These are phyloP conservation scores for Lamproptera curius DNA, from an alignment of 2,888 invertebrate species.

Conservation along the genomic window DNA sequence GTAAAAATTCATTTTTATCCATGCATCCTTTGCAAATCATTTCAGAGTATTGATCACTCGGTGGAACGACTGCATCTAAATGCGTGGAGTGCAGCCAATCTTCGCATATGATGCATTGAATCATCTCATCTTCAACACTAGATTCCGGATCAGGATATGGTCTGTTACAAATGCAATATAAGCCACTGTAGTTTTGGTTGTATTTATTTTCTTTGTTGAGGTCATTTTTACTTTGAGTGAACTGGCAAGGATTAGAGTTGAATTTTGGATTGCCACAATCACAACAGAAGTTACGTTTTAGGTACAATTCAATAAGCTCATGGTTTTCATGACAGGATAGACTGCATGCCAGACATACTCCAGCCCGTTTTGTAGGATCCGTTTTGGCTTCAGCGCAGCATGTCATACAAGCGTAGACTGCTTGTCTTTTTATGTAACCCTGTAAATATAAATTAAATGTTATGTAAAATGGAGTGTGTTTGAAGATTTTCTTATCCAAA, in stretches of 20 bases:
- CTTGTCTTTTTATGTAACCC: constrained; percentile 96
- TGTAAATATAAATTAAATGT: constrained; percentile 62
- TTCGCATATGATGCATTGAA: constrained; percentile 97
- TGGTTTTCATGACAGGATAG: constrained; percentile 97
- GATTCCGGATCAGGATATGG: constrained; percentile 97
- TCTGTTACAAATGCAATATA: constrained; percentile 93
- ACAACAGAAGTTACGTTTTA: constrained; percentile 96
- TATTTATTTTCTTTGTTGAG: constrained; percentile 86
- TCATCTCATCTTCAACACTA: constrained; percentile 91
- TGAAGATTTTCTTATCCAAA: no score
- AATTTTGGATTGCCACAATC: constrained; percentile 95
- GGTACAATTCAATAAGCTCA: constrained; percentile 96
- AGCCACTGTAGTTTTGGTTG: constrained; percentile 96
- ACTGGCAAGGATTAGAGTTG: constrained; percentile 81
- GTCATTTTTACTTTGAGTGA: constrained; percentile 80
- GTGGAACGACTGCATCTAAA: constrained; percentile 78
- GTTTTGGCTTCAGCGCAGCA: constrained; percentile 84
- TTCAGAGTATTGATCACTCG: constrained; percentile 83
- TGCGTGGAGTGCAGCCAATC: constrained; percentile 97
- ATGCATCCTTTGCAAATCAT: constrained; percentile 91
- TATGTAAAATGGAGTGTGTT: no score
- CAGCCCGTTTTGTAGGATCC: constrained; percentile 82
- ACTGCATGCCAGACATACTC: constrained; percentile 96
- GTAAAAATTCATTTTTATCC: constrained; percentile 85
- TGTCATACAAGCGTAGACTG: constrained; percentile 95